phyloP scores from a whole-genome alignment of 2,888 invertebrate species.

The Pocota personata region DNA sequence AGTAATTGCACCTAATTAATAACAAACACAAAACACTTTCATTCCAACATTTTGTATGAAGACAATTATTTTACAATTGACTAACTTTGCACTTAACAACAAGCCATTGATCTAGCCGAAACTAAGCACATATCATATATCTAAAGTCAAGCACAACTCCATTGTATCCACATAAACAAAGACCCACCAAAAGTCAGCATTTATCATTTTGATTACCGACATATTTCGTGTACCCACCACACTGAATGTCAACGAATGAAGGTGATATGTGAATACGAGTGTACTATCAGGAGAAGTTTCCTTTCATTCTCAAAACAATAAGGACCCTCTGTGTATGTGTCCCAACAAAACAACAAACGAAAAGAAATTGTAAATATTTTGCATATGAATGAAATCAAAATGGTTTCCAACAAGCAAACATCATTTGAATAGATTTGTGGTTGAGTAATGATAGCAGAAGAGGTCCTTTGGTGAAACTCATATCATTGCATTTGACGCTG shows the following conservation, averaged over 20 bases:
- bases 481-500: constrained; percentile 44
- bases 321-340: constrained; percentile 12
- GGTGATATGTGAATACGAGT: constrained; percentile 43
- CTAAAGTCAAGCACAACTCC: constrained; percentile 37
- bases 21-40: constrained; percentile 13
- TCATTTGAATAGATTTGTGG: constrained; percentile 69
- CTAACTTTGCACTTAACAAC: constrained; percentile 54
- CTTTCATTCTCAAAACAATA: constrained; percentile 47
- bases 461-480: constrained; percentile 28
- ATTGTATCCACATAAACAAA: constrained; percentile 40
- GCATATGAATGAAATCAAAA: constrained; percentile 71
- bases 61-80: constrained; percentile 71
- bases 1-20: constrained; percentile 57
- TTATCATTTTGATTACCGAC: constrained; percentile 70
- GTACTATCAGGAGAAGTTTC: neutral
- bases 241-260: constrained; percentile 60
- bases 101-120: constrained; percentile 59
- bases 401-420: constrained; percentile 26
- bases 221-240: constrained; percentile 54
- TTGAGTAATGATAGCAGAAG: constrained; percentile 58
- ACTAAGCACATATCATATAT: constrained; percentile 62
- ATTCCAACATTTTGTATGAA: constrained; percentile 22
- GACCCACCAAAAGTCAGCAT: constrained; percentile 46
- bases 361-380: constrained; percentile 59
- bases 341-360: constrained; percentile 38